Conservation (phyloP, 2,888 invertebrate species). For the Zonitis immaculata region DNA sequence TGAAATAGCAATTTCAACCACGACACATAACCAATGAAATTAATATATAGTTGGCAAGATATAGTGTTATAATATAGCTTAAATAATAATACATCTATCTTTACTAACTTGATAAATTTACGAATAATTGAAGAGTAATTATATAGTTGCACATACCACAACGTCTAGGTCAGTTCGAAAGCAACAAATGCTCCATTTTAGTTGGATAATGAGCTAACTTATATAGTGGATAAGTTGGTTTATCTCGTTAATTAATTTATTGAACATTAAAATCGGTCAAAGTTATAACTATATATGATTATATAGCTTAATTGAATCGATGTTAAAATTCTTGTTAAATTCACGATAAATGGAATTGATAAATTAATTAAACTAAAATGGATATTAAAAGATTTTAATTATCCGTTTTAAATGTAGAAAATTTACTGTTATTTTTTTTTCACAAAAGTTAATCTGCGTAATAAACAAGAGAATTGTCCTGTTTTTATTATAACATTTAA, state of each 20-base stretch:
- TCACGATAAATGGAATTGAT: no score
- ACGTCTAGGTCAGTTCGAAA: background rate
- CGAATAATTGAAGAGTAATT: constrained; percentile 18
- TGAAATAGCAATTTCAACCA: background rate
- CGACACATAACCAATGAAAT: no score
- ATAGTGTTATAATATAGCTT: no score
- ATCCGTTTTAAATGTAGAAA: background rate
- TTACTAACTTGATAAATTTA: constrained; percentile 10
- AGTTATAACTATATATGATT: no score
- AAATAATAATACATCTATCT: background rate
- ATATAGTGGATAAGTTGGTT: no score
- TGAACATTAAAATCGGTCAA: no score
- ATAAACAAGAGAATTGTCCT: background rate
- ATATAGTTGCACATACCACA: constrained; percentile 12
- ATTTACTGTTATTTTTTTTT: background rate
- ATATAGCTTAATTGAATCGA: no score
- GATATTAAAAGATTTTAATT: background rate
- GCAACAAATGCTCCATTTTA: background rate
- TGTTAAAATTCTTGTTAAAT: no score
- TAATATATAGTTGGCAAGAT: no score
- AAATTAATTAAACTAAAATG: no score
- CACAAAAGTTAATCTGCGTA: background rate
- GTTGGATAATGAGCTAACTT: no score
- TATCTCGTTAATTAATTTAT: no score
- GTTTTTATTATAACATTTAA: background rate